Conservation (phyloP, 1,140 invertebrate species). For the Phthorimaea operculella region DNA sequence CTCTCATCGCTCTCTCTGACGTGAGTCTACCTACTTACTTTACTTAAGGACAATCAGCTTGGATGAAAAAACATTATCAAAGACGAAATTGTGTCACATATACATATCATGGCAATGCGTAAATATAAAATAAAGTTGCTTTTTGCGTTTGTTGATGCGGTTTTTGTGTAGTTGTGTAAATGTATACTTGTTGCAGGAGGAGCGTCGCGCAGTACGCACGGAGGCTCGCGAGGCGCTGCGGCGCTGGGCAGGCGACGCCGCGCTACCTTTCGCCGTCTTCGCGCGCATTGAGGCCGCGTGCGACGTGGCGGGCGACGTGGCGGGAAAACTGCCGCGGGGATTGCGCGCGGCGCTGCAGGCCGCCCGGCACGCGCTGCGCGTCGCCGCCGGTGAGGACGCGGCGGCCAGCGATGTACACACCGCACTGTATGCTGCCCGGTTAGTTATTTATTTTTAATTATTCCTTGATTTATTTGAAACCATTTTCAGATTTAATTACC, state of each 20-base stretch:
- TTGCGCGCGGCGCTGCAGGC: slow-evolving; percentile 15
- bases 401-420: slow-evolving; percentile 1
- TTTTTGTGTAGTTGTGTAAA: no score
- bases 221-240: slow-evolving; percentile 20
- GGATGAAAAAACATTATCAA: no score
- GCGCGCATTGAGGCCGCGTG: not conserved
- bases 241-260: slow-evolving; percentile 14
- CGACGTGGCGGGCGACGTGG: not conserved
- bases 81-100: no score
- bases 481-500: not conserved
- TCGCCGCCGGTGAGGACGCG: slow-evolving; percentile 14
- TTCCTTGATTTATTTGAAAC: slow-evolving; percentile 8
- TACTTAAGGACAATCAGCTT: no score
- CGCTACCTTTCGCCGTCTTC: not conserved
- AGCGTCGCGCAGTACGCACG: slow-evolving; percentile 9
- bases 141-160: no score
- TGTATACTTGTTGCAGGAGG: no score
- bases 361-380: slow-evolving; percentile 16
- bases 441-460: slow-evolving; percentile 4
- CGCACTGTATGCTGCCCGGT: slow-evolving; percentile 22
- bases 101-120: no score
- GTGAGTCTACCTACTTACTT: no score
- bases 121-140: no score
- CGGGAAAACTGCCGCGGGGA: slow-evolving; percentile 5
- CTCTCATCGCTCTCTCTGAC: no score